Evolutionary conservation across 1,140 invertebrate genomes (phyloP), one percentile per base, ranked within the genome.

Genomic region (Eriocheir sinensis): DNA sequence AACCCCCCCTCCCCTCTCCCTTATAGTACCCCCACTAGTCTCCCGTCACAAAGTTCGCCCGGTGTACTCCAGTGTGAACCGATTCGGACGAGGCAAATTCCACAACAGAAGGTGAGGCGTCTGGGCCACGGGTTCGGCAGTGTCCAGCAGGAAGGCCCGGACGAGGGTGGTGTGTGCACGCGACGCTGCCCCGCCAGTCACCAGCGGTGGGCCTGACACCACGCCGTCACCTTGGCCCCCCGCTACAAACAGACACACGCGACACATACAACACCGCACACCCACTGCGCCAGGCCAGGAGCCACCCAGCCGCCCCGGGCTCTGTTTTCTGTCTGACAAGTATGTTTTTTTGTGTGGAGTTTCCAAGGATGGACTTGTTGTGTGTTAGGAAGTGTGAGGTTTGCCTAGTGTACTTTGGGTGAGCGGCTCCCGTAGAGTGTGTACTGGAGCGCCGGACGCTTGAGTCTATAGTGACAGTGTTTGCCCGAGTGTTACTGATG

Each of bases 1-100:
- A 0, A 21, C 21, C 27, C 60, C 60, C 27, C 60, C 27, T 8
- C 60, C 60, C 60, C 0, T 4, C 60, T 21, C 17, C 1, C 0
- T 48, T 8, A 15, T 48, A 48, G n/a, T 48, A 48, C 15, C 44
- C 4, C 44, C 44, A 4, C 44, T 48, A 8, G 44, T 15, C 44
- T 15, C 44, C 44, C 44, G 4, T 8, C n/a, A n/a, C n/a, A n/a
- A n/a, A n/a, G n/a, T n/a, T n/a, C 9, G 48, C 1, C 60, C 60
- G 8, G 27, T 72, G 60, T 72, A 72, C 60, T 72, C 40, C 38
- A 44, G 30, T 72, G n/a, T 90, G 48, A 41, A 36, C 91, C 36
- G 80, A 44, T 92, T 92, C 91, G 91, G 91, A 92, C 91, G 91
- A 92, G 80, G 79, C 91, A 40, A 92, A 92, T 92, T 92, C 91